Conservation (phyloP, 2,797 vertebrate species). For the Synanceia verrucosa region DNA sequence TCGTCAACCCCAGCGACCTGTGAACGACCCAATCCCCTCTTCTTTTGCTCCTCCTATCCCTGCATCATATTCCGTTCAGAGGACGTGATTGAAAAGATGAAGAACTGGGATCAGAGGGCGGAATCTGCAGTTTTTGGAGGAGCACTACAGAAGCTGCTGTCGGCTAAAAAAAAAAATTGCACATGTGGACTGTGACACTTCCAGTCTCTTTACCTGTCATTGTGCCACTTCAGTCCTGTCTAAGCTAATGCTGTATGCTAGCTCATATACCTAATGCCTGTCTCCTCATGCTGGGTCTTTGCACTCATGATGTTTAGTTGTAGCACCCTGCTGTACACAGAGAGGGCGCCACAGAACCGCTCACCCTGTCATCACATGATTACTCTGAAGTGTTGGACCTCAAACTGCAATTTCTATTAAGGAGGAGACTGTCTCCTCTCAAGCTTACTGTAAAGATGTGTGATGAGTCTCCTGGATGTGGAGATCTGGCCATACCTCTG, state of each 20-base stretch:
- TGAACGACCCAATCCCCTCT: slow-evolving; percentile 52
- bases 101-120: slow-evolving; percentile 10
- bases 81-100: slow-evolving; percentile 6
- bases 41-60: neutral
- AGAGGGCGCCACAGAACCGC: slow-evolving; percentile 49
- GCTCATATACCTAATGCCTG: slow-evolving; percentile 46
- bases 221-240: slow-evolving; percentile 57
- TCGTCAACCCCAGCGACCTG: slow-evolving; percentile 93
- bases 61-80: slow-evolving; percentile 5
- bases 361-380: slow-evolving; percentile 37
- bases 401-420: slow-evolving; percentile 38
- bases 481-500: slow-evolving; percentile 35
- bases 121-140: slow-evolving; percentile 14
- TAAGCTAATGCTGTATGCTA: slow-evolving; percentile 59
- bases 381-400: slow-evolving; percentile 43
- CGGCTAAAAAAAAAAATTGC: slow-evolving; percentile 55
- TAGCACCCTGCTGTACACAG: slow-evolving; percentile 32
- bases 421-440: slow-evolving; percentile 7
- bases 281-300: slow-evolving; percentile 11
- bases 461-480: slow-evolving; percentile 36
- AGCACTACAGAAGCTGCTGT: slow-evolving; percentile 23
- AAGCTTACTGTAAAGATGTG: slow-evolving; percentile 36
- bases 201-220: slow-evolving; percentile 54
- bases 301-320: slow-evolving; percentile 35
- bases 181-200: slow-evolving; percentile 68